These are phyloP conservation scores for Blastobasis lacticolella DNA, from an alignment of 2,888 invertebrate species.

Conservation along the genomic window DNA sequence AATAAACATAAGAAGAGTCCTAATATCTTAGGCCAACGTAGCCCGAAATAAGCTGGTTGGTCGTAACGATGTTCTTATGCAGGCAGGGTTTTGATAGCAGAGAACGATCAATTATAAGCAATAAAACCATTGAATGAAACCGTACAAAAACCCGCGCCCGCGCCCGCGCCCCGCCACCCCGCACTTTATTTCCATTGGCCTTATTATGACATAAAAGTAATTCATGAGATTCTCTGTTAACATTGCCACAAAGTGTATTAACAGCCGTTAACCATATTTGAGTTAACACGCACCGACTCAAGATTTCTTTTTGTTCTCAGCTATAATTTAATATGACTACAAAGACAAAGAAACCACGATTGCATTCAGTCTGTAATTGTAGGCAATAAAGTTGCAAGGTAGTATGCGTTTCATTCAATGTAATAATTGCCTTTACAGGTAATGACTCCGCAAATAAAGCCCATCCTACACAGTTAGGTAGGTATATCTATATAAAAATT, in stretches of 20 bases:
- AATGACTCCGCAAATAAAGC: background rate
- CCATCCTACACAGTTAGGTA: no score
- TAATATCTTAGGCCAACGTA: no score
- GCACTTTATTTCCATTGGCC: constrained; percentile 35
- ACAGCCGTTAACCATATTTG: constrained; percentile 31
- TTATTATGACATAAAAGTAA: constrained; percentile 56
- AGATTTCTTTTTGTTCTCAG: constrained; percentile 10
- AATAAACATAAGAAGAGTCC: no score
- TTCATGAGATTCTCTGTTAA: constrained; percentile 35
- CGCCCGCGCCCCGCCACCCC: constrained; percentile 22
- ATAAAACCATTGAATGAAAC: constrained; percentile 32
- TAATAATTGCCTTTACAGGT: constrained; percentile 1
- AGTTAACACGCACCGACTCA: constrained; percentile 19
- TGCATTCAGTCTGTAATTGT: constrained; percentile 19
- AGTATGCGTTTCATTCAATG: constrained; percentile 3
- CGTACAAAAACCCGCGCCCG: constrained; percentile 22
- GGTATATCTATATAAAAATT: no score
- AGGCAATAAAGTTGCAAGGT: constrained; percentile 19
- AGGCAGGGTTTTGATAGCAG: constrained; percentile 14
- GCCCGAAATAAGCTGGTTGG: no score
- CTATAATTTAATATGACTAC: constrained; percentile 9
- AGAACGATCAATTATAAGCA: constrained; percentile 36
- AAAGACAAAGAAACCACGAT: constrained; percentile 21
- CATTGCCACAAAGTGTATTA: constrained; percentile 37
- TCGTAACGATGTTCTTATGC: background rate